Conservation (phyloP, 2,797 vertebrate genomes). For the Ciconia nigra region DNA sequence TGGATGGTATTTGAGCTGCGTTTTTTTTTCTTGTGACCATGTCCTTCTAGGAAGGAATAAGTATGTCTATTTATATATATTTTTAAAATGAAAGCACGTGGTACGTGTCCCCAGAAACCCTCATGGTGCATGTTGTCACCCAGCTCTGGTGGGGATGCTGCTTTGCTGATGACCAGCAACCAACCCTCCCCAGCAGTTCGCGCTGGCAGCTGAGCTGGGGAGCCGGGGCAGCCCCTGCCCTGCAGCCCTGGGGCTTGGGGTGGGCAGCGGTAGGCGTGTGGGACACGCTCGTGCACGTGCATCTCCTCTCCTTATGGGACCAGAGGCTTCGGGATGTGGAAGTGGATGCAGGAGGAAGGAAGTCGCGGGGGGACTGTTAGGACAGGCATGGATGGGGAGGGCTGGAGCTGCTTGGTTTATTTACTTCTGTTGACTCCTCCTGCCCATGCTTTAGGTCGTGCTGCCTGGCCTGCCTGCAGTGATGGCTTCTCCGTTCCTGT, state of each 20-base stretch:
- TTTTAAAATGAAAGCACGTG: slow-evolving; percentile 43
- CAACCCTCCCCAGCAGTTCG: neutral
- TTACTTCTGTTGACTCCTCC: neutral
- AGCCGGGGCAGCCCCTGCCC: neutral
- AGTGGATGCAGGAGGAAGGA: slow-evolving; percentile 3
- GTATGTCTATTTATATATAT: slow-evolving; percentile 40
- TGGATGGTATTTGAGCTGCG: neutral
- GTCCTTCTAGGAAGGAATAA: slow-evolving; percentile 35
- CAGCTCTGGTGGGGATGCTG: neutral
- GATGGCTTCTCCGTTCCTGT: neutral
- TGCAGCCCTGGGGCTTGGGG: neutral
- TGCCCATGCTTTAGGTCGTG: rapidly evolving
- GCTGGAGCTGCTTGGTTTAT: neutral
- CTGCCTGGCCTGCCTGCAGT: neutral
- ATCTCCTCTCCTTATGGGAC: neutral
- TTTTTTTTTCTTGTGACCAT: neutral
- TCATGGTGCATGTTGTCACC: neutral
- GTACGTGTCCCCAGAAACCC: neutral
- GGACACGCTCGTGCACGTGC: rapidly evolving
- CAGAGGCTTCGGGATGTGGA: neutral
- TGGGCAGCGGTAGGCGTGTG: neutral
- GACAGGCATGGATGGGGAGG: neutral
- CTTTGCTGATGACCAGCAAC: neutral
- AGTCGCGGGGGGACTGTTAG: neutral
- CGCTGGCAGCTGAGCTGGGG: neutral